These are phyloP conservation scores for Spheniscus humboldti DNA, from an alignment of 2,797 vertebrate genomes.

Conservation along the genomic window DNA sequence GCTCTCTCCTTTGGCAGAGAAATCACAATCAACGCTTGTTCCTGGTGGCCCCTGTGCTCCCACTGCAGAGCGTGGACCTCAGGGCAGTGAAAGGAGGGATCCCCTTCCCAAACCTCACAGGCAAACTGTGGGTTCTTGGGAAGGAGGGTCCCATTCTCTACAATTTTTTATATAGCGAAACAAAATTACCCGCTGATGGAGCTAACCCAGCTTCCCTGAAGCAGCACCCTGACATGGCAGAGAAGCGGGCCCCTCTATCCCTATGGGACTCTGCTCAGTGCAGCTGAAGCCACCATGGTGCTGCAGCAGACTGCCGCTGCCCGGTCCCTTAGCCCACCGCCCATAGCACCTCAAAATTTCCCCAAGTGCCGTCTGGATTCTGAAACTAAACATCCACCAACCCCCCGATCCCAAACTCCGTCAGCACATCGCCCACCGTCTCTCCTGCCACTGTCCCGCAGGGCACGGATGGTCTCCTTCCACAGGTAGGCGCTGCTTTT, in stretches of 20 bases:
- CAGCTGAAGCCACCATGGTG: accelerated
- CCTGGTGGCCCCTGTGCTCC: background rate
- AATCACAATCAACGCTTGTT: background rate
- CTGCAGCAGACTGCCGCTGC: background rate
- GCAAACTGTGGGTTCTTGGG: background rate
- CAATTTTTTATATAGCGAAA: background rate
- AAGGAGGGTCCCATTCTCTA: background rate
- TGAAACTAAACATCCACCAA: background rate
- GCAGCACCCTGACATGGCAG: background rate
- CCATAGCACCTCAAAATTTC: background rate
- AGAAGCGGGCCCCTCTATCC: background rate
- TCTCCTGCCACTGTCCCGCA: background rate
- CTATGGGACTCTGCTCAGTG: accelerated
- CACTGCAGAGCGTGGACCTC: background rate
- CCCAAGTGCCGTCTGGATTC: background rate
- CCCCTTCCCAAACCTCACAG: background rate
- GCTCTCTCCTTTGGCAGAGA: background rate
- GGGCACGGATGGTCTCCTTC: background rate
- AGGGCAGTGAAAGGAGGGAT: background rate
- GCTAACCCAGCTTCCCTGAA: background rate
- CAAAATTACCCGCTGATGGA: background rate
- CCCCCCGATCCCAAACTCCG: accelerated
- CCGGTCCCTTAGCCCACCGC: accelerated
- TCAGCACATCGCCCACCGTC: accelerated
- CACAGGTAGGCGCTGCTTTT: background rate